These are phyloP conservation scores for Pholis gunnellus DNA, from an alignment of 2,113 vertebrate genomes.

Conservation along the genomic window DNA sequence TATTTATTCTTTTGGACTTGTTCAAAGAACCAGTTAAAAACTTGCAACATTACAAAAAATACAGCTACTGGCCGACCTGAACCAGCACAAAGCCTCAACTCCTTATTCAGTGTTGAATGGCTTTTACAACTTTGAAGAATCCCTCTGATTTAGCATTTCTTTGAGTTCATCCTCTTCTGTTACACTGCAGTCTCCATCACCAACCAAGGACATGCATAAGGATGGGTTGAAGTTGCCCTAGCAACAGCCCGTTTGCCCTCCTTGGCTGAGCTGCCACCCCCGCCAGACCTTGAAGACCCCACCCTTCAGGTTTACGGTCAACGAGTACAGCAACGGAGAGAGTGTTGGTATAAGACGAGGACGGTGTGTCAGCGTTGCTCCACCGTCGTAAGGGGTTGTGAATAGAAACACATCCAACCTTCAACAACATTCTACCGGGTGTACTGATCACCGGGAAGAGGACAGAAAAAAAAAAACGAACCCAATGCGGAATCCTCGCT, in stretches of 20 bases:
- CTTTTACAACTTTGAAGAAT: not conserved
- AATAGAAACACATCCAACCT: too few relatives aligned
- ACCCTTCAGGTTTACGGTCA: too few relatives aligned
- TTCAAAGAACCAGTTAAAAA: not conserved
- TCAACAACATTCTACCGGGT: too few relatives aligned
- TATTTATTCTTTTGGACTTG: not conserved
- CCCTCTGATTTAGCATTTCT: not conserved
- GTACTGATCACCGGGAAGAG: not conserved
- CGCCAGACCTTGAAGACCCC: not conserved
- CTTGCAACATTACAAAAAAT: not conserved
- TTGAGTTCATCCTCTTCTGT: not conserved
- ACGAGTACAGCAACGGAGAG: too few relatives aligned
- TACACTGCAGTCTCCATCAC: not conserved
- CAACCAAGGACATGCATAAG: not conserved
- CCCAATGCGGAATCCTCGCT: not conserved
- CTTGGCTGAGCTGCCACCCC: not conserved
- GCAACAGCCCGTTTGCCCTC: not conserved
- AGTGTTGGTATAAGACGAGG: too few relatives aligned
- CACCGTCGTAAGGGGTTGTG: too few relatives aligned
- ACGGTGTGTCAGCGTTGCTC: too few relatives aligned
- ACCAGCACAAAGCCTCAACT: not conserved
- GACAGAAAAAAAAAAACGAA: not conserved
- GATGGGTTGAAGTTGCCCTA: not conserved
- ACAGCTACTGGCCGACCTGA: not conserved
- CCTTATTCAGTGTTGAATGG: not conserved